Base-by-base conservation (phyloP, 2,113 vertebrate genomes). In the Microtus richardsoni region DNA sequence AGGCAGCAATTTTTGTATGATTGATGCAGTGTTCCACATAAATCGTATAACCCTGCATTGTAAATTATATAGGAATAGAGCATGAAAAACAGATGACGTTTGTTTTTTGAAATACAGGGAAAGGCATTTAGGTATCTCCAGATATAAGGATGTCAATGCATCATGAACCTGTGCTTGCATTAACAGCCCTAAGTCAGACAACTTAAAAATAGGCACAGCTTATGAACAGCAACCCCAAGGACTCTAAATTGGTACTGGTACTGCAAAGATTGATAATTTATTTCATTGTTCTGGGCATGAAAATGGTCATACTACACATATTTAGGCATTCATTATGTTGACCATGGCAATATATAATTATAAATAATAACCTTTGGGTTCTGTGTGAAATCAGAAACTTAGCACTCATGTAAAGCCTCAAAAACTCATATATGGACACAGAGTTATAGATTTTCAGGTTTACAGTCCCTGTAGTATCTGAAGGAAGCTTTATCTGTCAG, bases 31-130 rank as follows among this genome's bases (percentile, higher is more conserved):
- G 85, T 96, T 96, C 82, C 86, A 28, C 96, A 95, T 97, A 91
- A 97, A 91, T 95, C 94, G 68, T 97, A 92, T 95, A 96, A 95
- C 95, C 96, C 88, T 95, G 33, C 87, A 91, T 95, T 97, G 91
- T 97, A 97, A 98, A 97, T 98, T 97, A 96, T 95, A 97, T 97
- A 90, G 83, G 96, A 77, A 91, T 97, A 95, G 82, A 95, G 33
- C 97, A 98, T 98, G 98, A 97, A 98, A 98, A 98, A 83, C 96
- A 98, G 97, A 98, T 98, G 96, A 97, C 93, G 83, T 79, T 93
- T 97, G 78, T 60, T 85, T 73, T 92, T 90, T 88, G 47, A 52
- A 97, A 91, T 95, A 58, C 84, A 95, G 24, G 93, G 90, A 74
- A 41, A 84, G 68, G 52, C 49, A 62, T 73, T 68, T 52, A 71